A percentile compares a stretch with the other conserved stretches of the same genome.
Evolutionary conservation across 2,113 vertebrate genomes (phyloP).

Genomic region (Seriola dumerili): DNA sequence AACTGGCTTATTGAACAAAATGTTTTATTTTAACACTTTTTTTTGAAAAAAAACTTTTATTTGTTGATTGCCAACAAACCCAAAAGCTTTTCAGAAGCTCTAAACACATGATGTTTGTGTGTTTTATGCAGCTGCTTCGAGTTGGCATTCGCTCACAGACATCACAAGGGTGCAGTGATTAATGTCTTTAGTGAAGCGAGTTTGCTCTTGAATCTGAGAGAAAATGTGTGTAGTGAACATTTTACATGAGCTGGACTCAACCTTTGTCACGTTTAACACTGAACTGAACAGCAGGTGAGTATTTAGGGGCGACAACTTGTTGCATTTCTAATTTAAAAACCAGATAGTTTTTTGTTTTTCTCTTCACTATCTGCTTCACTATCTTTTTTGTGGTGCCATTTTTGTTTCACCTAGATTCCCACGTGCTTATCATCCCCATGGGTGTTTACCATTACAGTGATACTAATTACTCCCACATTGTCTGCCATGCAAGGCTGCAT

Average conservation of each 20-base stretch:
- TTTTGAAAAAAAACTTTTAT: not conserved
- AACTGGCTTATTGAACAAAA: not conserved
- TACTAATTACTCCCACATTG: constrained; percentile 57
- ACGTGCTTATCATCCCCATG: not conserved
- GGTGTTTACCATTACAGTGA: constrained; percentile 37
- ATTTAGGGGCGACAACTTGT: not conserved
- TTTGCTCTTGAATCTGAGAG: not conserved
- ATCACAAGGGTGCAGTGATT: not conserved
- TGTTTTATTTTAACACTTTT: no score
- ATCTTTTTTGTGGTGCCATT: no score
- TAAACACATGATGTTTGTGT: not conserved
- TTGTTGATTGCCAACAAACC: not conserved
- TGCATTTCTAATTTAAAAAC: not conserved
- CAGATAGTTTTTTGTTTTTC: not conserved
- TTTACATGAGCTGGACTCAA: no score
- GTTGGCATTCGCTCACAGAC: not conserved
- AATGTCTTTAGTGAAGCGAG: not conserved
- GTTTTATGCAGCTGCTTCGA: not conserved
- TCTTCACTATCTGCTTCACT: not conserved
- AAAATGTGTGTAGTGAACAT: no score
- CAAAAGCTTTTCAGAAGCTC: not conserved
- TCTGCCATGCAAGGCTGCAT: not conserved
- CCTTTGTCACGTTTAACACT: no score
- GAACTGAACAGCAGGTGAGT: no score
- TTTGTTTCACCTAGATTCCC: constrained; percentile 21